A percentile compares a stretch with the other conserved stretches of the same genome.
Evolutionary conservation across 2,113 vertebrate genomes (phyloP).

Genomic region (Gulo gulo): DNA sequence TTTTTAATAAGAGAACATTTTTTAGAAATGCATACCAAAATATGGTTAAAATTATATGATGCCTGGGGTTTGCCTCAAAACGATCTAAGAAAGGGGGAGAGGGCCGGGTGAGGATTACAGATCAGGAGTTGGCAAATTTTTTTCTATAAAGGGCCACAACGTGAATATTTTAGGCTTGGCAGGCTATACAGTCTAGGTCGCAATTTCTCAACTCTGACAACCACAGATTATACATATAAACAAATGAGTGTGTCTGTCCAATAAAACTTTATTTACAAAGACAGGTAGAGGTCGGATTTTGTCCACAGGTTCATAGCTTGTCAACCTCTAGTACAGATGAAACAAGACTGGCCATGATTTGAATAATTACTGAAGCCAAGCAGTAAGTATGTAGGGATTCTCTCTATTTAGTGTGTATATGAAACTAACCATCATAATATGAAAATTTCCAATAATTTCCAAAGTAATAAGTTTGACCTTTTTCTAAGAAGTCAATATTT

Average conservation of each 20-base stretch:
- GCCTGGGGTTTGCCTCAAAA: not conserved
- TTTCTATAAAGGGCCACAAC: not conserved
- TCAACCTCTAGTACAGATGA: not conserved
- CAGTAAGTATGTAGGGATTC: not conserved
- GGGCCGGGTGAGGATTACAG: not conserved
- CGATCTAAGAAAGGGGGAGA: not conserved
- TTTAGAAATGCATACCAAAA: conserved; percentile 1
- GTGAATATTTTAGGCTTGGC: not conserved
- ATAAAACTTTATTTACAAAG: conserved; percentile 48
- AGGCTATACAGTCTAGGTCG: not conserved
- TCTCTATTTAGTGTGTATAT: not conserved
- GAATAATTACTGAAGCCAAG: not conserved
- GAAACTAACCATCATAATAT: not conserved
- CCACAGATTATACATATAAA: not conserved
- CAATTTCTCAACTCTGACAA: not conserved
- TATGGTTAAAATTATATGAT: not conserved
- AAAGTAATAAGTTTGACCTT: not conserved
- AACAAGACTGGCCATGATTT: not conserved
- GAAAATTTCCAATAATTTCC: not conserved
- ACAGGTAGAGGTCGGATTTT: not conserved
- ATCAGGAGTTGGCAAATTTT: not conserved
- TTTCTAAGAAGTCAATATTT: conserved; percentile 17
- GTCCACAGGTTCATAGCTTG: not conserved
- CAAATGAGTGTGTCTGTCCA: not conserved
- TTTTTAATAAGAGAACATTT: not conserved